These are phyloP conservation scores for Calyptomena viridis DNA, from an alignment of 2,113 vertebrate genomes.

Conservation along the genomic window DNA sequence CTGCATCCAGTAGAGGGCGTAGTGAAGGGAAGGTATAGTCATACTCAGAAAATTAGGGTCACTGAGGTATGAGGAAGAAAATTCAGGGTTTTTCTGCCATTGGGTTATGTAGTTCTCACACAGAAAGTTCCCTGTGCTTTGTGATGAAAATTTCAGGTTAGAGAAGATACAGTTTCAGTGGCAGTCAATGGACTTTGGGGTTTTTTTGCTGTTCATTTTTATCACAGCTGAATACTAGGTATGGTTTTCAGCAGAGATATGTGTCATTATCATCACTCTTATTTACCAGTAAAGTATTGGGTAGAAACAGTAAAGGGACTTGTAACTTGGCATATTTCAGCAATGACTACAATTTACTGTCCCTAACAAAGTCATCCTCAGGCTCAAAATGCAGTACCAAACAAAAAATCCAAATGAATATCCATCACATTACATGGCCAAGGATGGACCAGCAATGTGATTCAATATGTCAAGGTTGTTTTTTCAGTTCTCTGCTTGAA, in stretches of 20 bases:
- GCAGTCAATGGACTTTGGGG: neutral
- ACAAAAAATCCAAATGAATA: neutral
- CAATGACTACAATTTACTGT: neutral
- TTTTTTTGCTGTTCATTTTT: neutral
- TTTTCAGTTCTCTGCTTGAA: neutral
- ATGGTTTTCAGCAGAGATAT: neutral
- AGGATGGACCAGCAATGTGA: neutral
- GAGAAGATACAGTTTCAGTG: neutral
- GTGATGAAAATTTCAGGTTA: neutral
- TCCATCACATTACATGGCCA: neutral
- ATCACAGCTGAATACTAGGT: neutral
- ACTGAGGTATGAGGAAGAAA: neutral
- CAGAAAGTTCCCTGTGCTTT: neutral
- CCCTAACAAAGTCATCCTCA: neutral
- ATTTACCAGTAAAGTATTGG: neutral
- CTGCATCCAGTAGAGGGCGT: rapidly evolving
- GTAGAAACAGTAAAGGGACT: neutral
- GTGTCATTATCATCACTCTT: neutral
- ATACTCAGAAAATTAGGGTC: neutral
- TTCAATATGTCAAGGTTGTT: neutral
- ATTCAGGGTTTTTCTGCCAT: neutral
- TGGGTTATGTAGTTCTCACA: neutral
- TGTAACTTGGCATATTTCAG: neutral
- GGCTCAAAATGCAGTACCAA: neutral
- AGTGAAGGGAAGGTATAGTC: neutral